Evolutionary conservation across 1,140 invertebrate genomes (phyloP), one percentile per base, ranked within the genome.

Genomic region (Paralvinella palmiformis): DNA sequence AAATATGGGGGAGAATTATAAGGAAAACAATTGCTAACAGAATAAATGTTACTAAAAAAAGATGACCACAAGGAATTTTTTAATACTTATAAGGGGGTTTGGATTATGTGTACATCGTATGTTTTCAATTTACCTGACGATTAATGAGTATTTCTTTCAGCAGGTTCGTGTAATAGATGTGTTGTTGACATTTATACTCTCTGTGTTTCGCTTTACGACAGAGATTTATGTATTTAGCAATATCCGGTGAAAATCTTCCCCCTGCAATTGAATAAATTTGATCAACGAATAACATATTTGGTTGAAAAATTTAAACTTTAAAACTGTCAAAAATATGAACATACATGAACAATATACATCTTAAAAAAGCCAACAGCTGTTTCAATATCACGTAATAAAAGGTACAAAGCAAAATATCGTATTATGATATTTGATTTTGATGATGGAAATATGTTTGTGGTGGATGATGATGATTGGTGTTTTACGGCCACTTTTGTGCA

Each of bases 171-270:
- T 80, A 81, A 69, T 84, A 81, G 27, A 78, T 70, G 65, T 82
- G 81, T 67, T 84, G 82, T 67, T 79, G 74, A 69, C 79, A 73
- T 66, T 79, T 80, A 63, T 86, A 86, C 72, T 90, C 86, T 66
- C 85, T 85, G 33, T 84, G 83, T 68, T 88, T 84, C 1, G 88
- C 86, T 72, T 87, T 87, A 35, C 84, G 81, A 41, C 89, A 85
- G 41, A 87, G 78, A 55, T 71, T 69, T 15, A 78, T 80, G 80
- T 75, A 73, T 69, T 78, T 76, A 15, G 79, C 72, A 66, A 82
- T 81, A 68, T 82, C 80, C 59, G 82, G 79, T 27, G 79, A 79
- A 62, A 85, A 88, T 71, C 86, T 84, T 33, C 88, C 89, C 77
- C 86, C 85, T 81, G 83, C 32, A 73, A 72, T 22, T 62, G 61